These are phyloP conservation scores for Thymelicus lineola DNA, from an alignment of 2,888 invertebrate species.

Conservation along the genomic window DNA sequence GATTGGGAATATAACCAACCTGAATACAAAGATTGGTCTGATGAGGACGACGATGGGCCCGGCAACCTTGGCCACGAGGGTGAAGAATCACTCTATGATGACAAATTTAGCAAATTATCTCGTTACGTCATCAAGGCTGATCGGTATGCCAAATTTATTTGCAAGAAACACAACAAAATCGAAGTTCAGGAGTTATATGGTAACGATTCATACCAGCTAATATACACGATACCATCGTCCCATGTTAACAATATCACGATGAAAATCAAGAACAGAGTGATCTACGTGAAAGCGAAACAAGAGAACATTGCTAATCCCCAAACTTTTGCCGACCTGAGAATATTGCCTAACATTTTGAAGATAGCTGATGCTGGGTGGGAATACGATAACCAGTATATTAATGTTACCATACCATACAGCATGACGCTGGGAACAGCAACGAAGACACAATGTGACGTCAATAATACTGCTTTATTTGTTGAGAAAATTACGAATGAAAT, in stretches of 20 bases:
- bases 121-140: conserved; percentile 11
- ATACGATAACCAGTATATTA: conserved; percentile 4
- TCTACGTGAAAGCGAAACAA: conserved; percentile 10
- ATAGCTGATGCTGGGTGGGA: background rate
- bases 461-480: background rate
- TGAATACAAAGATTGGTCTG: background rate
- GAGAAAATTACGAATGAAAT: background rate
- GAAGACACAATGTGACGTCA: background rate
- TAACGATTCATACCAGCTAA: background rate
- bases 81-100: background rate
- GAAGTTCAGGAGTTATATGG: conserved; percentile 2
- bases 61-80: too few relatives aligned
- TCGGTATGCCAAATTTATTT: conserved; percentile 1
- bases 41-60: too few relatives aligned
- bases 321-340: conserved; percentile 4
- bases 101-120: conserved; percentile 3
- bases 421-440: background rate
- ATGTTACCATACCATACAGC: background rate
- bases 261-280: conserved; percentile 18
- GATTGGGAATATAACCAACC: background rate
- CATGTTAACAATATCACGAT: conserved; percentile 7
- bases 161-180: background rate
- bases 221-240: conserved; percentile 7
- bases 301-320: background rate
- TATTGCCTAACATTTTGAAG: conserved; percentile 20